These are phyloP conservation scores for Sylvilagus floridanus DNA, from an alignment of 2,797 vertebrate species.

Conservation along the genomic window DNA sequence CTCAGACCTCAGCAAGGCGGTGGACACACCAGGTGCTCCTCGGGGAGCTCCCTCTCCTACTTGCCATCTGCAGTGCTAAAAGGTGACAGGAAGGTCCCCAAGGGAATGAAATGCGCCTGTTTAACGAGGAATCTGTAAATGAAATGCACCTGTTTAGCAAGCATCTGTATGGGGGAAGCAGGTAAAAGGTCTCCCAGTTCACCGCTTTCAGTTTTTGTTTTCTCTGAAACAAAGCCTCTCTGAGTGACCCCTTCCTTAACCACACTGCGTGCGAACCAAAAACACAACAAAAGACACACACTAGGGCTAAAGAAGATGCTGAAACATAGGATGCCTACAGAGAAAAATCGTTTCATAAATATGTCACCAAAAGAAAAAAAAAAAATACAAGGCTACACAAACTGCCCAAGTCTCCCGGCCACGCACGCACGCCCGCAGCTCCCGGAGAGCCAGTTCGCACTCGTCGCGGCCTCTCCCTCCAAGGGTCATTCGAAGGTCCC, in stretches of 20 bases:
- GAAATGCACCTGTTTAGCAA: background rate
- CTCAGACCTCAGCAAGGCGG: background rate
- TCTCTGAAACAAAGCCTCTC: slow-evolving; percentile 29
- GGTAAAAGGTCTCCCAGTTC: background rate
- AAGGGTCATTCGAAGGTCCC: background rate
- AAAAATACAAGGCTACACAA: slow-evolving; percentile 1
- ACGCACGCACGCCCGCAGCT: background rate
- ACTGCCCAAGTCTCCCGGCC: background rate
- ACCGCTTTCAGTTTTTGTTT: slow-evolving; percentile 7
- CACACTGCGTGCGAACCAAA: background rate
- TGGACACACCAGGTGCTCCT: background rate
- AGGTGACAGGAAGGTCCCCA: background rate
- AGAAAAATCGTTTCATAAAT: slow-evolving; percentile 36
- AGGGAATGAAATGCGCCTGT: background rate
- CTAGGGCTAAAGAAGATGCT: background rate
- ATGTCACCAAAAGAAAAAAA: background rate
- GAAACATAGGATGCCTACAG: background rate
- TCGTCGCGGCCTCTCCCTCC: background rate
- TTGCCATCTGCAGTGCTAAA: background rate
- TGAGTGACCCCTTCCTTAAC: background rate
- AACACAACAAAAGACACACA: background rate
- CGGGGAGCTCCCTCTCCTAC: background rate
- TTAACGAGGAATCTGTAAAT: background rate
- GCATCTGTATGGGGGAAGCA: too few species aligned
- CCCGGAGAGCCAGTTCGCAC: background rate